Evolutionary conservation across 2,888 invertebrate species (phyloP).

Genomic region (Cremastobaeus sp.): DNA sequence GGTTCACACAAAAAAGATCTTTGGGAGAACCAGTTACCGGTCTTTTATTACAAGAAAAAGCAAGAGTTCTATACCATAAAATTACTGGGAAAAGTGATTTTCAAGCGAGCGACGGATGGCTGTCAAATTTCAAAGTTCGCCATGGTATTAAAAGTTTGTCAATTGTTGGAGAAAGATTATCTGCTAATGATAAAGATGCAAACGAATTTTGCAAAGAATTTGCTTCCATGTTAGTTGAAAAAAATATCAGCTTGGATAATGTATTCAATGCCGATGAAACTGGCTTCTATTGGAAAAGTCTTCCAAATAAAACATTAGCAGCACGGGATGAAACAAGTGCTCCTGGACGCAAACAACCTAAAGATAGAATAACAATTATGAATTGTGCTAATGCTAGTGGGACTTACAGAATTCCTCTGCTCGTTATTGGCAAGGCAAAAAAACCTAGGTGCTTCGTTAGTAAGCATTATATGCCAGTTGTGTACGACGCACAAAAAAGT

Average conservation of each 20-base stretch:
- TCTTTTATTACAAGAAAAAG: conserved; percentile 6
- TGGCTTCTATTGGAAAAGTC: conserved; percentile 13
- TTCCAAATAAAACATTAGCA: conserved; percentile 6
- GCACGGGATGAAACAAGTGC: conserved; percentile 5
- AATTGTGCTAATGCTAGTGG: conserved; percentile 10
- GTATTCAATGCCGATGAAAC: conserved; percentile 15
- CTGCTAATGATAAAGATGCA: conserved; percentile 4
- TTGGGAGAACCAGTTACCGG: conserved; percentile 2
- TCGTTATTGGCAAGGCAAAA: conserved; percentile 6
- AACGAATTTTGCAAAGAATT: not conserved
- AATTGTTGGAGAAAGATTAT: not conserved
- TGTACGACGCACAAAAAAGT: not conserved
- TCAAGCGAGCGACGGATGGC: conserved; percentile 6
- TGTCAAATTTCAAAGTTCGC: conserved; percentile 1
- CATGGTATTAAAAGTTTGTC: conserved; percentile 4
- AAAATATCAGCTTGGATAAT: conserved; percentile 4
- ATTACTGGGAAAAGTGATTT: conserved; percentile 7
- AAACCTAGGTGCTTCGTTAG: conserved; percentile 2
- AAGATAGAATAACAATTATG: conserved; percentile 1
- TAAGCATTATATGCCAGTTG: not conserved
- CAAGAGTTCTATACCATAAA: not conserved
- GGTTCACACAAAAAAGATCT: conserved; percentile 3
- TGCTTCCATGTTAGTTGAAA: not conserved
- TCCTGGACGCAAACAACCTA: conserved; percentile 5
- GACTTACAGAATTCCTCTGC: not conserved